Evolutionary conservation across 2,888 invertebrate species (phyloP).

Genomic region (Platypus cylindrus): DNA sequence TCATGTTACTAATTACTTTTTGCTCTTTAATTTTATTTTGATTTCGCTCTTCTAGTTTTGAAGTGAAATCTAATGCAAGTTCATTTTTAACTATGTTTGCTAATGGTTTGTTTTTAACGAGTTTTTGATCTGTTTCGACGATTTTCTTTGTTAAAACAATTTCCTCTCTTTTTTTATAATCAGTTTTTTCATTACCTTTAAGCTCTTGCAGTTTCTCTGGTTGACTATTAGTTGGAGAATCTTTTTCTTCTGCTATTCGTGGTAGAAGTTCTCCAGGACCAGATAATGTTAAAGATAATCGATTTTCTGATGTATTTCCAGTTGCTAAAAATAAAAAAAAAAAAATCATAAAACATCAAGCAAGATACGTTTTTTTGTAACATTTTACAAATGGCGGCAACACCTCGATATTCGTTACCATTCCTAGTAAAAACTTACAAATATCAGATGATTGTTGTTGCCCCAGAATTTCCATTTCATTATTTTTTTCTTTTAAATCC

Average conservation of each 20-base stretch:
- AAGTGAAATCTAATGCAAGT: background rate
- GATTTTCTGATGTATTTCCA: conserved; percentile 24
- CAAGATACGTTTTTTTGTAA: background rate
- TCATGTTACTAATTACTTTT: background rate
- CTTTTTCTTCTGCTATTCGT: conserved; percentile 78
- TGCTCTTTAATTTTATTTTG: conserved; percentile 1
- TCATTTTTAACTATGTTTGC: background rate
- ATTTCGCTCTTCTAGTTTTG: background rate
- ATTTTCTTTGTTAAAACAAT: too few species aligned
- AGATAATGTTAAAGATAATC: conserved; percentile 37
- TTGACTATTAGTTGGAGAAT: conserved; percentile 54
- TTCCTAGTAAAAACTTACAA: conserved; percentile 13
- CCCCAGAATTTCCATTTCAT: conserved; percentile 20
- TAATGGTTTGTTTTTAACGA: background rate
- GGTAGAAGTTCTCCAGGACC: conserved; percentile 52
- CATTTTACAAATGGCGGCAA: too few species aligned
- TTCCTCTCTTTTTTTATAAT: too few species aligned
- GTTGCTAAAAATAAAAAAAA: conserved; percentile 12
- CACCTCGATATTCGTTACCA: too few species aligned
- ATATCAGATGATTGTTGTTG: conserved; percentile 18
- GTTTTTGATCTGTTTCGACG: too few species aligned
- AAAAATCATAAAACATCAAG: background rate
- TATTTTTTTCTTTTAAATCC: conserved; percentile 29
- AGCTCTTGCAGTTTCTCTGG: conserved; percentile 15
- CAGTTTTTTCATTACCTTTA: conserved; percentile 2